A percentile compares a stretch with the other conserved stretches of the same genome.
Evolutionary conservation across 2,888 invertebrate species (phyloP).

Genomic region (Drosophila putrida): DNA sequence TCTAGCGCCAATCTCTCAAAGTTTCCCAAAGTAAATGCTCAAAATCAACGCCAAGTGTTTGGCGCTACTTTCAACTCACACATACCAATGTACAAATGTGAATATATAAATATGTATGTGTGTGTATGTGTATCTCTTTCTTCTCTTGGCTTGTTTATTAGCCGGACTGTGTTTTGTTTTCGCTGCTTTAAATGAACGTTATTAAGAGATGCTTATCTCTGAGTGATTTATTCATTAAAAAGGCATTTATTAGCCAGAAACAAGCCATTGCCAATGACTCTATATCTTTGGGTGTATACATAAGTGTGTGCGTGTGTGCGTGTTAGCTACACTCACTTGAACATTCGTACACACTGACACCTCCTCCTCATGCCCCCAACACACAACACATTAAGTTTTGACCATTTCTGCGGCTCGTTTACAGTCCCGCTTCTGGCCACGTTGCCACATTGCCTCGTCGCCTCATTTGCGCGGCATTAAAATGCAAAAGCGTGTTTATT

Average conservation of each 20-base stretch:
- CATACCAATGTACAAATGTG: not conserved
- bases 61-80: slow-evolving; percentile 43
- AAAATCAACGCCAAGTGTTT: slow-evolving; percentile 62
- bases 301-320: slow-evolving; percentile 41
- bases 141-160: slow-evolving; percentile 57
- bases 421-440: slow-evolving; percentile 46
- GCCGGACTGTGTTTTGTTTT: slow-evolving; percentile 72
- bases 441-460: slow-evolving; percentile 45
- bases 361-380: slow-evolving; percentile 60
- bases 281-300: slow-evolving; percentile 4
- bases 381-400: slow-evolving; percentile 52
- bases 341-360: slow-evolving; percentile 49
- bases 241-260: slow-evolving; percentile 84
- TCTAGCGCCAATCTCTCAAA: slow-evolving; percentile 66
- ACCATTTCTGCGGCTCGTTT: slow-evolving; percentile 50
- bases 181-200: slow-evolving; percentile 83
- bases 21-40: slow-evolving; percentile 51
- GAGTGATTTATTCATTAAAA: slow-evolving; percentile 85
- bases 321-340: slow-evolving; percentile 52
- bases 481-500: slow-evolving; percentile 83
- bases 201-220: slow-evolving; percentile 85
- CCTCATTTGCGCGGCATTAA: slow-evolving; percentile 79
- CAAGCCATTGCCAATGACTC: slow-evolving; percentile 64
- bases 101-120: not conserved
- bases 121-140: slow-evolving; percentile 19